Conservation (phyloP, 2,113 vertebrate genomes). For the Tragulus kanchil region DNA sequence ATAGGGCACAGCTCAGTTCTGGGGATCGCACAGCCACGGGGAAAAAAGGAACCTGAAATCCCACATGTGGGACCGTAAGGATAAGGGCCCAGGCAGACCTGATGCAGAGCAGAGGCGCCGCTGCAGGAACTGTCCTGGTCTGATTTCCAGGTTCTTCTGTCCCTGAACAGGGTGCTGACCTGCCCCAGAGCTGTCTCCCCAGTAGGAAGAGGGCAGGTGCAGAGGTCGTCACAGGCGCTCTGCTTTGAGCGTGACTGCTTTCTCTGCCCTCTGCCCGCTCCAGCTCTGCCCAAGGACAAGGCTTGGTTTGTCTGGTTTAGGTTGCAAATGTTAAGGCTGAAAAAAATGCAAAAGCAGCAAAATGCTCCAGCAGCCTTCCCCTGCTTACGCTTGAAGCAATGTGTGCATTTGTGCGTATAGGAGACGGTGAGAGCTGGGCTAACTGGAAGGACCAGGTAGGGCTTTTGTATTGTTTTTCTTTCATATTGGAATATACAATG, state of each 20-base stretch:
- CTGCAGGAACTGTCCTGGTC: background rate
- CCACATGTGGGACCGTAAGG: fast-evolving
- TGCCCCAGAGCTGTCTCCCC: background rate
- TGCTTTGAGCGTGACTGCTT: background rate
- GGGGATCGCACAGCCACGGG: background rate
- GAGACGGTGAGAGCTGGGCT: background rate
- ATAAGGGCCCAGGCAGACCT: background rate
- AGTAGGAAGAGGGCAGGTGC: background rate
- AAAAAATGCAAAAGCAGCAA: background rate
- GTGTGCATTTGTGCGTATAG: background rate
- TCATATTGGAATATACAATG: background rate
- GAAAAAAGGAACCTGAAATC: background rate
- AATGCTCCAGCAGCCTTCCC: background rate
- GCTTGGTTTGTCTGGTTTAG: background rate
- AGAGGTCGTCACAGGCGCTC: background rate
- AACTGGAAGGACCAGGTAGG: background rate
- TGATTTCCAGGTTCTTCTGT: background rate
- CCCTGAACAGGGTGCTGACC: background rate
- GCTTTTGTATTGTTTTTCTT: background rate
- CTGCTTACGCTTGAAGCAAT: fast-evolving
- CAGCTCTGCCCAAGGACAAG: background rate
- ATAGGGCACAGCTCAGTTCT: background rate
- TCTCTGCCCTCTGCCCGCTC: background rate
- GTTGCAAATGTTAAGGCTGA: background rate
- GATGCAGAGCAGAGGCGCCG: background rate